Percentiles rank a stretch among this genome's conserved stretches.
phyloP scores from a whole-genome alignment of 2,113 vertebrate genomes.

The Lipotes vexillifer region DNA sequence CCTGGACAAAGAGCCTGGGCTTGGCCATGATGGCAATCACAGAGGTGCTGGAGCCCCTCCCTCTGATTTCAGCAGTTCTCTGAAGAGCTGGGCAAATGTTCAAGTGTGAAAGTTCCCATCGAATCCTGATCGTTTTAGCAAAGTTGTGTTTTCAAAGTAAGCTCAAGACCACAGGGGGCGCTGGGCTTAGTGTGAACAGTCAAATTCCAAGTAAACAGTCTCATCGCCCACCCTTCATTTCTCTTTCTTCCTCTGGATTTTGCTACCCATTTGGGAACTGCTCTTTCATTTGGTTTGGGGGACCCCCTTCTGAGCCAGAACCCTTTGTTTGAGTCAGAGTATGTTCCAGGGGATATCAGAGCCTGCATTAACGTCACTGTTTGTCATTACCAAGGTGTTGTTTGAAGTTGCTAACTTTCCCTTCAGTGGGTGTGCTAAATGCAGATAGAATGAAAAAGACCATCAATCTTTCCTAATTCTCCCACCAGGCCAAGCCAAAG shows the following conservation, averaged over 20 bases:
- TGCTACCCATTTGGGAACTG: not conserved
- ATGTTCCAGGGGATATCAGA: not conserved
- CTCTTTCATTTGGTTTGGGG: constrained; percentile 36
- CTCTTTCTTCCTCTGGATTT: not conserved
- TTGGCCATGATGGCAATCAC: not conserved
- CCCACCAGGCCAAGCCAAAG: not conserved
- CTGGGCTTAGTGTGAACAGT: constrained; percentile 33
- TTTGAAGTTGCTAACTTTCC: constrained; percentile 43
- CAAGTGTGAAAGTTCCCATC: constrained; percentile 66
- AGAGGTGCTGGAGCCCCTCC: not conserved
- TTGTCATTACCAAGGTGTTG: constrained; percentile 41
- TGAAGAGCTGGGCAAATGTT: constrained; percentile 61
- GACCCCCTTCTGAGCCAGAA: constrained; percentile 45
- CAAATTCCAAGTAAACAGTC: constrained; percentile 43
- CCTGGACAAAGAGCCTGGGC: not conserved
- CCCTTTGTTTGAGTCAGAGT: constrained; percentile 49
- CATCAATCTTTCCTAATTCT: not conserved
- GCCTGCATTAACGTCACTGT: not conserved
- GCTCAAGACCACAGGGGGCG: constrained; percentile 49
- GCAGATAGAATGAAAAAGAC: not conserved
- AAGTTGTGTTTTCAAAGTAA: constrained; percentile 59
- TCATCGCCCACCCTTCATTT: not conserved
- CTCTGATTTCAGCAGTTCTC: constrained; percentile 52
- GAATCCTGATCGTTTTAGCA: not conserved
- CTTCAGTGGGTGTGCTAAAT: constrained; percentile 42